Evolutionary conservation across 1,140 invertebrate species (phyloP), one percentile per base, ranked within the genome.

Genomic region (Gryllus bimaculatus): DNA sequence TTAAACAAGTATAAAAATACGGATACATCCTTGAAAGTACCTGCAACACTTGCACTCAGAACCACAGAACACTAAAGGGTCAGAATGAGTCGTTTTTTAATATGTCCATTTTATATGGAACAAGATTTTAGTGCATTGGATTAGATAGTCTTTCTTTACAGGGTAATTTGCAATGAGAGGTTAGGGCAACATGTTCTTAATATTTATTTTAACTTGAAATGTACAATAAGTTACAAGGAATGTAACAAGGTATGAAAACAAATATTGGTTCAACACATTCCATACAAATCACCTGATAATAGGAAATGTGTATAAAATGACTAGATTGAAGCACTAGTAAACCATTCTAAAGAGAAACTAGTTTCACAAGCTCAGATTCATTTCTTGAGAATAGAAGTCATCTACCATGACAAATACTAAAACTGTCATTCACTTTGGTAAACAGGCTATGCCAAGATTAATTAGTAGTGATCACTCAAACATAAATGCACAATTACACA

Each of bases 141-240:
- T 39, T 39, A 39, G 26, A 39, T 39, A 39, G 1, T 1, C 5
- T 39, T 39, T 39, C 26, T 39, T 39, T 39, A 5, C 26, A 39
- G 5, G 26, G 26, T 39, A 39, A 39, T 39, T 39, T 39, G 26
- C 1, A 2, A 39, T 39, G 26, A 39, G 26, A 39, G 26, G 5
- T 5, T 39, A 39, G 26, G 26, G 26, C 26, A 39, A 39, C 26
- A 39, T 39, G 26, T 39, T 66, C 18, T 66, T 66, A 66, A 66
- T 66, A 18, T 66, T 66, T 66, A 66, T 66, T 66, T 13, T 13
- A 66, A 66, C 18, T 18, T 66, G 54, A 66, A 66, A 66, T 66
- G 54, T 66, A 66, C 54, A 66, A 66, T 66, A 66, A 66, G 54
- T 66, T 66, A 66, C 54, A 66, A 66, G 54, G 54, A 66, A 66